A percentile compares a stretch with the other conserved stretches of the same genome.
Conservation (phyloP, 2,888 invertebrate species). For the Leptura quadrifasciata region DNA sequence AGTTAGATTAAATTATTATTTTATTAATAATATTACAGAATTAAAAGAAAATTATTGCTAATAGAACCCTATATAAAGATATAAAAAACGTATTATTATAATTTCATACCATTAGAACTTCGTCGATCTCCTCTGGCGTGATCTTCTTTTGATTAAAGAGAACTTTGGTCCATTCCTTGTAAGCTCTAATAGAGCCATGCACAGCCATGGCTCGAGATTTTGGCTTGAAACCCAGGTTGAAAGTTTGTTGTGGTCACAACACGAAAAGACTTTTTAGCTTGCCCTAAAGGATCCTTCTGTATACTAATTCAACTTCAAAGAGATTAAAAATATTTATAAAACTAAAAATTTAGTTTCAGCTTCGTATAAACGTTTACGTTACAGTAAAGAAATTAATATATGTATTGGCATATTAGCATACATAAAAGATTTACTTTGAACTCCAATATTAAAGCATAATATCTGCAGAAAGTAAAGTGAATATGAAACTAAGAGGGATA, state of each 20-base stretch:
- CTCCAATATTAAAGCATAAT: conserved; percentile 20
- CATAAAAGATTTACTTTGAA: conserved; percentile 10
- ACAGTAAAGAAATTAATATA: not conserved
- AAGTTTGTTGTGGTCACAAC: conserved; percentile 21
- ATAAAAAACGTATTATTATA: too few species aligned
- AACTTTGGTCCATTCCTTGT: conserved; percentile 74
- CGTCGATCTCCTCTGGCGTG: conserved; percentile 72
- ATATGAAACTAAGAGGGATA: not conserved
- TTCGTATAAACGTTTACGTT: conserved; percentile 9
- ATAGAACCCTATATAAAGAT: too few species aligned
- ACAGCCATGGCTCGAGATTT: conserved; percentile 63
- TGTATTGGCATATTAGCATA: not conserved
- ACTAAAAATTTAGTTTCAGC: not conserved
- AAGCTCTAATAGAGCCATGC: conserved; percentile 69
- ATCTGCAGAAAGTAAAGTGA: not conserved
- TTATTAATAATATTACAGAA: too few species aligned
- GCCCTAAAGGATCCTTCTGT: not conserved
- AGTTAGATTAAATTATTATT: too few species aligned
- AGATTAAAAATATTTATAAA: not conserved
- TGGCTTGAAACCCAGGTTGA: conserved; percentile 62
- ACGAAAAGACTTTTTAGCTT: not conserved
- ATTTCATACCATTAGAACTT: conserved; percentile 68
- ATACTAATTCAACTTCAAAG: not conserved
- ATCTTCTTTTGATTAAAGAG: conserved; percentile 66
- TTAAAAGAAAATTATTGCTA: too few species aligned